Conservation (phyloP, 2,113 vertebrate genomes). For the Thalassoma bifasciatum region DNA sequence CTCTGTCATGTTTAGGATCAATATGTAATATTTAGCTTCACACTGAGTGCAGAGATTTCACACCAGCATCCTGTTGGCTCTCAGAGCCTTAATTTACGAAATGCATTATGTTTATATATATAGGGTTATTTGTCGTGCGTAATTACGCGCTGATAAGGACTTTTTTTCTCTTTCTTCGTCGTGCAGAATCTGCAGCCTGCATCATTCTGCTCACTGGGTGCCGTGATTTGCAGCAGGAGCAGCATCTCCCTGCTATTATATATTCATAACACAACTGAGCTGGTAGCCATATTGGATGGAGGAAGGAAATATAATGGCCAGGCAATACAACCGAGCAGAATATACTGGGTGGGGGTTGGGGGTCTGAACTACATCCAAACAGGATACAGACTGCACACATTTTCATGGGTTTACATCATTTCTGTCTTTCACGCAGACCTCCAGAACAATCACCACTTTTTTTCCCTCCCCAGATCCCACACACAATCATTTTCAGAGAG, state of each 20-base stretch:
- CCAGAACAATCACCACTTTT: background rate
- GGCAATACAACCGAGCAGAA: conserved; percentile 56
- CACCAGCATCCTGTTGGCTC: background rate
- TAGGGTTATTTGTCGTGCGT: conserved; percentile 1
- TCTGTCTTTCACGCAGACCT: conserved; percentile 1
- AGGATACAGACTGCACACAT: conserved; percentile 34
- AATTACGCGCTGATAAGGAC: background rate
- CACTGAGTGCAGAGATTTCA: background rate
- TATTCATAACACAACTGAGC: conserved; percentile 76
- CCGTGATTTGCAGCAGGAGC: conserved; percentile 25
- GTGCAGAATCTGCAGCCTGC: conserved; percentile 13
- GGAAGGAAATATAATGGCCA: conserved; percentile 64
- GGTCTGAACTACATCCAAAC: conserved; percentile 8
- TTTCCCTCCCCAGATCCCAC: background rate
- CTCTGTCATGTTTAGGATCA: background rate
- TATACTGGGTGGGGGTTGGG: conserved; percentile 63
- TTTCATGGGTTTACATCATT: conserved; percentile 22
- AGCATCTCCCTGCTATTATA: conserved; percentile 55
- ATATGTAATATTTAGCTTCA: background rate
- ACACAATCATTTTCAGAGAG: conserved; percentile 8
- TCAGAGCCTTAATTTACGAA: background rate
- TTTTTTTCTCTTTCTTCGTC: background rate
- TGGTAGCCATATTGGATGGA: conserved; percentile 74
- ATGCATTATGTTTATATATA: background rate
- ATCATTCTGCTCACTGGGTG: conserved; percentile 1